Conservation (phyloP, 2,113 vertebrate species). For the Gavialis gangeticus region DNA sequence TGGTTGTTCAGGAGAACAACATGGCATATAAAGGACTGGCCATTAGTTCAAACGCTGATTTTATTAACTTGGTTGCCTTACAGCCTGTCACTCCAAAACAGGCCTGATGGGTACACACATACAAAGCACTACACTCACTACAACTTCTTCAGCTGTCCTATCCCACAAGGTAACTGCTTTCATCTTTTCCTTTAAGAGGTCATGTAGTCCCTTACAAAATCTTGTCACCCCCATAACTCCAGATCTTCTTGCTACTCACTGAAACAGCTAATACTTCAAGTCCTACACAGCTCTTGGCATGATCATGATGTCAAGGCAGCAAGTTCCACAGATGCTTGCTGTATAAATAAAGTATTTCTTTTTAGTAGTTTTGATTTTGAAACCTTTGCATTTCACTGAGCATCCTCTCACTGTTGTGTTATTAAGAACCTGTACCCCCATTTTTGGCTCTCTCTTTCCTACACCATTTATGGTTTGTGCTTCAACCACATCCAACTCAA, state of each 20-base stretch:
- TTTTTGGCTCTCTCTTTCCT: not conserved
- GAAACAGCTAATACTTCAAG: not conserved
- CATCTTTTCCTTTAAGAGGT: conserved; percentile 54
- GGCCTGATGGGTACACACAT: too few species aligned
- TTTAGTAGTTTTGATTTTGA: not conserved
- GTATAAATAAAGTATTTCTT: not conserved
- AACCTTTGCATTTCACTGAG: not conserved
- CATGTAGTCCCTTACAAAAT: conserved; percentile 18
- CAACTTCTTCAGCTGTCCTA: not conserved
- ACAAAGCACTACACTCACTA: not conserved
- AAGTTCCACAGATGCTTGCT: too few species aligned
- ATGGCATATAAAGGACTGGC: too few species aligned
- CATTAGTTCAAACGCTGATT: too few species aligned
- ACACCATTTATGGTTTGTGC: not conserved
- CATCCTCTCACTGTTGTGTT: not conserved
- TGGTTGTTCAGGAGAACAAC: too few species aligned
- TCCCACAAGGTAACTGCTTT: conserved; percentile 29
- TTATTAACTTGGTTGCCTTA: too few species aligned
- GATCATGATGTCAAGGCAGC: not conserved
- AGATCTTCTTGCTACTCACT: not conserved
- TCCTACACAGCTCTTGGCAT: not conserved
- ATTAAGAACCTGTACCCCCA: not conserved
- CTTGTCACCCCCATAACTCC: not conserved
- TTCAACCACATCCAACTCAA: not conserved
- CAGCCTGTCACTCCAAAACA: too few species aligned